A percentile compares a stretch with the other conserved stretches of the same genome.
Evolutionary conservation across 2,888 invertebrate species (phyloP).

Genomic region (Sturmia bella): DNA sequence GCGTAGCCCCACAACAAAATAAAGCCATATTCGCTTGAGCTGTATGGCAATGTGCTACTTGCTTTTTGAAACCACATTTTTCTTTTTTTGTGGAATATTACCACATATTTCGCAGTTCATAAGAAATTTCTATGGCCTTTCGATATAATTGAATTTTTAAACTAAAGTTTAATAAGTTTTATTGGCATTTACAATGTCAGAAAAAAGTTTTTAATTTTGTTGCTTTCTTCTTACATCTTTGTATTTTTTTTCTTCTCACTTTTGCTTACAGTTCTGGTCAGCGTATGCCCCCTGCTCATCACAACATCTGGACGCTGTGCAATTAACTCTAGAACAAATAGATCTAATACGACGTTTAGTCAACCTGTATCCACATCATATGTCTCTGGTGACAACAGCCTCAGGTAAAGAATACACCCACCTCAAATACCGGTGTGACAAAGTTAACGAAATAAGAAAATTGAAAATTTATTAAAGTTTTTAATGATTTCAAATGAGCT

Average conservation of each 20-base stretch:
- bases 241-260: neutral
- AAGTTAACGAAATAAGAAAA: constrained; percentile 3
- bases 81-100: too few species aligned
- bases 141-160: too few species aligned
- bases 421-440: neutral
- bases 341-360: constrained; percentile 92
- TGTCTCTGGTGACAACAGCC: constrained; percentile 89
- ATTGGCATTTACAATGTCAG: too few species aligned
- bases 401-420: constrained; percentile 85
- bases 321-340: constrained; percentile 92
- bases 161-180: too few species aligned
- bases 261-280: constrained; percentile 88
- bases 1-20: too few species aligned
- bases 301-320: constrained; percentile 92
- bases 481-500: constrained; percentile 21
- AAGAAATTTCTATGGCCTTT: too few species aligned
- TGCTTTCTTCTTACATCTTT: neutral
- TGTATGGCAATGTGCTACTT: too few species aligned
- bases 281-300: constrained; percentile 92
- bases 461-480: constrained; percentile 3
- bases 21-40: too few species aligned
- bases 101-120: too few species aligned
- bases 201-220: neutral
- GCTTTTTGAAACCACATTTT: too few species aligned
- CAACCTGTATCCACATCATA: constrained; percentile 89